A percentile compares a stretch with the other conserved stretches of the same genome.
Evolutionary conservation across 1,140 invertebrate species (phyloP).

Genomic region (Luehdorfia chinensis): DNA sequence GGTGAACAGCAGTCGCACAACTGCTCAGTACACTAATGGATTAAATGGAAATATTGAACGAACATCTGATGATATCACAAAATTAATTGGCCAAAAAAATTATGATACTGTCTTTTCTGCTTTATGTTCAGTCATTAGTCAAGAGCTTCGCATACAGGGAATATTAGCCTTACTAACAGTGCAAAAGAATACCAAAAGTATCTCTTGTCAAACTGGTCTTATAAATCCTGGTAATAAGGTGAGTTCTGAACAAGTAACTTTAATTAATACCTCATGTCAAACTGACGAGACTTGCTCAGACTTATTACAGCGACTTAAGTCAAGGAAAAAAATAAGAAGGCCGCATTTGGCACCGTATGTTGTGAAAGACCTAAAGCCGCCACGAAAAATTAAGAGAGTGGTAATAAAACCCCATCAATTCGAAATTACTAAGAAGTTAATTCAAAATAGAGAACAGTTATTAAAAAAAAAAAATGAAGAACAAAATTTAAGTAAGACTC

Average conservation of each 20-base stretch:
- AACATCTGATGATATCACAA: slow-evolving; percentile 40
- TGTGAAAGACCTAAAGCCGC: slow-evolving; percentile 10
- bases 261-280: slow-evolving; percentile 18
- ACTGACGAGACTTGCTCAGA: slow-evolving; percentile 27
- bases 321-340: slow-evolving; percentile 8
- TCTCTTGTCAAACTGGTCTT: slow-evolving; percentile 14
- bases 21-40: slow-evolving; percentile 27
- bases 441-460: slow-evolving; percentile 21
- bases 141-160: slow-evolving; percentile 44
- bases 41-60: slow-evolving; percentile 23
- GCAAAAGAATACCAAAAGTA: slow-evolving; percentile 3
- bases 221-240: not conserved
- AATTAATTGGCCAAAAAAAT: slow-evolving; percentile 51
- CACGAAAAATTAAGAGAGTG: slow-evolving; percentile 19
- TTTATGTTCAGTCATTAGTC: slow-evolving; percentile 42
- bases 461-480: no score
- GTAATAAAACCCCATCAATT: slow-evolving; percentile 22
- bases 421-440: slow-evolving; percentile 5
- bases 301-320: slow-evolving; percentile 17
- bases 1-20: slow-evolving; percentile 35
- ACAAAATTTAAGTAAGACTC: no score
- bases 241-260: not conserved
- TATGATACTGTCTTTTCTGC: slow-evolving; percentile 47
- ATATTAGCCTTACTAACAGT: slow-evolving; percentile 42
- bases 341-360: slow-evolving; percentile 23